Evolutionary conservation across 2,797 vertebrate species (phyloP), one percentile per base, ranked within the genome.

Genomic region (Manis pentadactyla): DNA sequence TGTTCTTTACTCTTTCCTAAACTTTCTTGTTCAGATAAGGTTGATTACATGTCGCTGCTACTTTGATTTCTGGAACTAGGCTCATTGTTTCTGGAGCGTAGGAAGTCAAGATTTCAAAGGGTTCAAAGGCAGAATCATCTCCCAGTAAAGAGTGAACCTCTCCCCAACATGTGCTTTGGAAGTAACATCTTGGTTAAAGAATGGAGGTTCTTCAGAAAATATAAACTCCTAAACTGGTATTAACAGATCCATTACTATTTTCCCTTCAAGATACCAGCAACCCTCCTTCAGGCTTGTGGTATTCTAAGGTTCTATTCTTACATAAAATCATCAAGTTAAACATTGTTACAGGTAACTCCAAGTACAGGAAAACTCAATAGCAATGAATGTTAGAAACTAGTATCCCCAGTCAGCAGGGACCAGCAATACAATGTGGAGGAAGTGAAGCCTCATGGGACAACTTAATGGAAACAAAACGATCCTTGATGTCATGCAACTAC

Each of bases 11-110:
- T n/a, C 12, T 68, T 42, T 78, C 7, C 42, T 69, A 6, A 85
- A 61, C 0, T 1, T 64, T 88, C 17, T 4, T 11, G 2, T 57
- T 1, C 6, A 19, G 13, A 15, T 29, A 51, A 31, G 3, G 69
- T 37, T 78, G 0, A 27, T 4, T 69, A 42, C 1, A 39, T 39
- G 11, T 77, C 18, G 0, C 55, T 53, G 8, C 21, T 79, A 34
- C 12, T 77, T 59, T 64, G 17, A 73, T 73, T 82, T 15, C n/a
- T 42, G 37, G 1, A 31, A 34, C 7, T 0, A 31, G 17, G 1
- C 3, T 37, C 10, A 46, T 68, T 73, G 2, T 29, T 53, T 34
- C 7, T 42, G 2, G 75, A 51, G 9, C 3, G 9, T n/a, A 31
- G 10, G 4, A 42, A 86, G 86, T 25, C 4, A 69, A 17, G 29